phyloP scores from a whole-genome alignment of 2,888 invertebrate species.

The Ischnus inquisitorius region DNA sequence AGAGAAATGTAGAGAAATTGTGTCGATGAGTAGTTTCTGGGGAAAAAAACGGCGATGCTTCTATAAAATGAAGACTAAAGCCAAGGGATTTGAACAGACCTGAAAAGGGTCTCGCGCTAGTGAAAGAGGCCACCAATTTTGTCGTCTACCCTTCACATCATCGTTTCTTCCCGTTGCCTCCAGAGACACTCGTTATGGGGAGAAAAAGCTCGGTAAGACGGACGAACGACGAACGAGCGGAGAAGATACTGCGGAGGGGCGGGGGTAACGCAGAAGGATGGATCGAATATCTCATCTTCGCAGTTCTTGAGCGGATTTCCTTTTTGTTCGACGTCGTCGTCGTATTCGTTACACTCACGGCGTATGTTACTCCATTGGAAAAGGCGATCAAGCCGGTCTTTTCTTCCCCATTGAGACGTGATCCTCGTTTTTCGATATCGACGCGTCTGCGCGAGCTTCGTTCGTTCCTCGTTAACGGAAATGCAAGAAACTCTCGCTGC shows the following conservation, averaged over 20 bases:
- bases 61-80: background rate
- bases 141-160: background rate
- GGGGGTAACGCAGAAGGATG: slow-evolving; percentile 19
- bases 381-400: slow-evolving; percentile 37
- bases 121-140: background rate
- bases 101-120: background rate
- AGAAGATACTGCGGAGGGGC: background rate
- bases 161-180: background rate
- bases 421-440: slow-evolving; percentile 12
- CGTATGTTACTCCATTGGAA: background rate
- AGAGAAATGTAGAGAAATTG: background rate
- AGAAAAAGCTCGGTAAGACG: slow-evolving; percentile 31
- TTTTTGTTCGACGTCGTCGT: slow-evolving; percentile 5
- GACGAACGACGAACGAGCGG: background rate
- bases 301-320: slow-evolving; percentile 48
- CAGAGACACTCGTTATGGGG: background rate
- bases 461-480: background rate
- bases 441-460: background rate
- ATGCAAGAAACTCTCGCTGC: background rate
- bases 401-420: slow-evolving; percentile 1
- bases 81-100: background rate
- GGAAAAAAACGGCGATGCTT: background rate
- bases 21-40: background rate
- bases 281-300: slow-evolving; percentile 28
- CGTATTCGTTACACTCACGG: background rate